Percentiles rank a stretch among this genome's conserved stretches.
These are phyloP conservation scores for Asarcornis scutulata DNA, from an alignment of 2,113 vertebrate genomes.

Conservation along the genomic window DNA sequence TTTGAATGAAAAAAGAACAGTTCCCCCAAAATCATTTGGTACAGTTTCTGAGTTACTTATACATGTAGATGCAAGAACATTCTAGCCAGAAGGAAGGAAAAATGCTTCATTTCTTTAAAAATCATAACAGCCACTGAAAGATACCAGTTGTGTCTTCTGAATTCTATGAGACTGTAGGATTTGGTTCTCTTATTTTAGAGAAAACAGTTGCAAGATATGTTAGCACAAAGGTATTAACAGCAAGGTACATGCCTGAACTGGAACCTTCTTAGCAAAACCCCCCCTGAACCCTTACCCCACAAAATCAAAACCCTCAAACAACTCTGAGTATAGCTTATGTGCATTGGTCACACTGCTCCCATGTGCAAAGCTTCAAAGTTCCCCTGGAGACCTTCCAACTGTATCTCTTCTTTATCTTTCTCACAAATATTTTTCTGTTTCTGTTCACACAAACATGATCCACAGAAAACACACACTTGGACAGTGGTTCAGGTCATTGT, in stretches of 20 bases:
- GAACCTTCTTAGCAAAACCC: background rate
- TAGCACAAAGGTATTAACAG: background rate
- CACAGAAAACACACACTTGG: background rate
- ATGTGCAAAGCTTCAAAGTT: background rate
- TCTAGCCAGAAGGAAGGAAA: background rate
- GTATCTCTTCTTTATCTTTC: background rate
- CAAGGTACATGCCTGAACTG: background rate
- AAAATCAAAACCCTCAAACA: background rate
- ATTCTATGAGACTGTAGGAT: background rate
- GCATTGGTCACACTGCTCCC: background rate
- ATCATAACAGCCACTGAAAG: background rate
- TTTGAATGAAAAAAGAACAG: background rate
- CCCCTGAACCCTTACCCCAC: fast-evolving
- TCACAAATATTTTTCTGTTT: background rate
- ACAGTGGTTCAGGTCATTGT: background rate
- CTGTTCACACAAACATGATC: background rate
- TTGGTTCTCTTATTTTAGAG: background rate
- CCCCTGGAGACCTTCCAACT: background rate
- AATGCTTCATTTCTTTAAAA: background rate
- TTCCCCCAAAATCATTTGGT: background rate
- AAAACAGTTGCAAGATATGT: background rate
- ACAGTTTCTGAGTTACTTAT: background rate
- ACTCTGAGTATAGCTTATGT: background rate
- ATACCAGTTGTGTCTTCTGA: background rate
- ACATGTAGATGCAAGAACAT: background rate